A percentile compares a stretch with the other conserved stretches of the same genome.
These are phyloP conservation scores for Apotomis turbidana DNA, from an alignment of 2,888 invertebrate species.

Conservation along the genomic window DNA sequence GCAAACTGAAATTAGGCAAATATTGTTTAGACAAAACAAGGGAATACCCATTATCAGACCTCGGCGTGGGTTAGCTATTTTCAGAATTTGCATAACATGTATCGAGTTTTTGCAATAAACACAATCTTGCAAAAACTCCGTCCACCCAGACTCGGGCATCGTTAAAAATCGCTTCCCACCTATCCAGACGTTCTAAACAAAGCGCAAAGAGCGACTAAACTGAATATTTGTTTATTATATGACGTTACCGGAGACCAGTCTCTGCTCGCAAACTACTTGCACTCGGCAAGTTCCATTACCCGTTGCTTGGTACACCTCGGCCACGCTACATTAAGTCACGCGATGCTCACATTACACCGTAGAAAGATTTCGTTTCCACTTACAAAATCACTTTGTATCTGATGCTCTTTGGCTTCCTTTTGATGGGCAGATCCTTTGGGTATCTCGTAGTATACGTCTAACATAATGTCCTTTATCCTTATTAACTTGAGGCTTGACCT, in stretches of 20 bases:
- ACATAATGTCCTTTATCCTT: conserved; percentile 35
- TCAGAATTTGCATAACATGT: too few relatives aligned
- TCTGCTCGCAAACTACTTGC: conserved; percentile 29
- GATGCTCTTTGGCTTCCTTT: conserved; percentile 59
- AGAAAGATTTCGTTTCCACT: conserved; percentile 78
- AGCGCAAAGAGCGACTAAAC: neutral
- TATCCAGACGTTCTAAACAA: neutral
- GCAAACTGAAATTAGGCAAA: too few relatives aligned
- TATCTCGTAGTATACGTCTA: conserved; percentile 19
- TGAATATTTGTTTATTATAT: conserved; percentile 35
- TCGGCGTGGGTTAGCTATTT: too few relatives aligned
- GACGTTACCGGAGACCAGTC: conserved; percentile 27
- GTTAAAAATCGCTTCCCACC: neutral
- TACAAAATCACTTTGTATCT: conserved; percentile 79
- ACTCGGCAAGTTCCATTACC: conserved; percentile 62
- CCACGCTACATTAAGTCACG: conserved; percentile 69
- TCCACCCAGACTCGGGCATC: neutral
- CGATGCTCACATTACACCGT: conserved; percentile 75
- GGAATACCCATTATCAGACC: too few relatives aligned
- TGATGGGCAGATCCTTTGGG: conserved; percentile 40
- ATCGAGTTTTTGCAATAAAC: neutral
- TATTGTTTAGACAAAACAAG: too few relatives aligned
- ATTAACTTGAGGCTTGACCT: conserved; percentile 21
- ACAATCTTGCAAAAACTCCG: neutral
- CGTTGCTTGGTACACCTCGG: conserved; percentile 56